These are phyloP conservation scores for Strix uralensis DNA, from an alignment of 2,113 vertebrate genomes.

Conservation along the genomic window DNA sequence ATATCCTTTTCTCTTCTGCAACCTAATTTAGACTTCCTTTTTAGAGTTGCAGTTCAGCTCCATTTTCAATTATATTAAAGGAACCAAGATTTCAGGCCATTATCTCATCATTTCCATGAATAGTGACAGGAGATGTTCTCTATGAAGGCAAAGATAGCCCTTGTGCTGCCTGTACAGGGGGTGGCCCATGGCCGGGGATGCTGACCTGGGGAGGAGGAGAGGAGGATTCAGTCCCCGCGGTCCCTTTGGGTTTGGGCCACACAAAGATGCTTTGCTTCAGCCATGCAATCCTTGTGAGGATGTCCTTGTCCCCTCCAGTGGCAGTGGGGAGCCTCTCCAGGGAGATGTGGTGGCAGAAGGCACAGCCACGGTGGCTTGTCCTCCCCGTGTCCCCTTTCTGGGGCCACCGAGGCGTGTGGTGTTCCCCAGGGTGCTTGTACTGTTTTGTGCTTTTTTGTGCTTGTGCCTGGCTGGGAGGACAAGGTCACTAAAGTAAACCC, in stretches of 20 bases:
- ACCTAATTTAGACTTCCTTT: constrained; percentile 64
- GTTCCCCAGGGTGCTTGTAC: not conserved
- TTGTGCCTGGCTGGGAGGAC: not conserved
- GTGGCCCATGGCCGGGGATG: rapidly evolving
- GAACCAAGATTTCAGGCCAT: constrained; percentile 22
- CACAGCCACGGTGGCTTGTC: not conserved
- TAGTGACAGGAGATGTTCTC: not conserved
- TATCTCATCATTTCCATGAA: constrained; percentile 45
- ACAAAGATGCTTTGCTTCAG: rapidly evolving
- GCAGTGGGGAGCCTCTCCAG: not conserved
- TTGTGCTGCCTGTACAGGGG: not conserved
- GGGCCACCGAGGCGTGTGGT: rapidly evolving
- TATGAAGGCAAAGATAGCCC: not conserved
- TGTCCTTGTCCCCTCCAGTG: not conserved
- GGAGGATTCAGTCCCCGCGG: rapidly evolving
- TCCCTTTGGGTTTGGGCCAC: not conserved
- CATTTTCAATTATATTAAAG: constrained; percentile 44
- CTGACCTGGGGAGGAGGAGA: not conserved
- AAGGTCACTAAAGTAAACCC: not conserved
- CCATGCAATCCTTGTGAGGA: not conserved
- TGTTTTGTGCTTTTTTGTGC: no score
- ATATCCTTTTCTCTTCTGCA: constrained; percentile 61
- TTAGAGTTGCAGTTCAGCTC: constrained; percentile 26
- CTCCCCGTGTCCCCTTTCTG: not conserved
- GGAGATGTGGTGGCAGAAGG: not conserved